phyloP scores from a whole-genome alignment of 1,140 invertebrate genomes.

The Varroa destructor region DNA sequence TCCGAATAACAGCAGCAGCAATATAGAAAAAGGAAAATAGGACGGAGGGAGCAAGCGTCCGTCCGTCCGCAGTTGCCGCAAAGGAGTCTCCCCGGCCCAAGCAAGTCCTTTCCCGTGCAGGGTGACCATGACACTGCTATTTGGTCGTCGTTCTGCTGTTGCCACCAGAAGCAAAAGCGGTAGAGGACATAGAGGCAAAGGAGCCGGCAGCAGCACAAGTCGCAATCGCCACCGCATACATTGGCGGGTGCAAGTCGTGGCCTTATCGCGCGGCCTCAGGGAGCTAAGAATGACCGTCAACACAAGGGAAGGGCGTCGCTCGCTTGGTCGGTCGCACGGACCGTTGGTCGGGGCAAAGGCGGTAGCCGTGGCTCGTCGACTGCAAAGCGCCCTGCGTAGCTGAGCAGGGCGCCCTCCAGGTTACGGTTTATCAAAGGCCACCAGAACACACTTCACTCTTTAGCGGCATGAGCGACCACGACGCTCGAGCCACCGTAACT shows the following conservation, averaged over 20 bases:
- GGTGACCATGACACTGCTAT: too few relatives aligned
- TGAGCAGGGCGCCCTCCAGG: slow-evolving; percentile 7
- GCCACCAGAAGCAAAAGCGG: too few relatives aligned
- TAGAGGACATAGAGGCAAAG: too few relatives aligned
- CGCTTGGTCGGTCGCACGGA: too few relatives aligned
- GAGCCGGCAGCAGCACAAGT: too few relatives aligned
- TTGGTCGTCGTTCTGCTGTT: too few relatives aligned
- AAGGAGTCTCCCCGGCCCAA: too few relatives aligned
- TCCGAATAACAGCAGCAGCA: not conserved
- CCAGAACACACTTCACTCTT: slow-evolving; percentile 28
- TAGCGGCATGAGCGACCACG: not conserved
- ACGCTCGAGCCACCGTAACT: too few relatives aligned
- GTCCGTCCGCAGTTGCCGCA: too few relatives aligned
- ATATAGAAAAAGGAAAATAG: slow-evolving; percentile 23
- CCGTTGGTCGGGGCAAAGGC: too few relatives aligned
- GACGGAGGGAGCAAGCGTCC: not conserved
- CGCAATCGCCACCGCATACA: too few relatives aligned
- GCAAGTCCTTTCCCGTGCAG: too few relatives aligned
- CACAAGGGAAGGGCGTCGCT: not conserved
- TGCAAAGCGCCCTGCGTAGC: not conserved
- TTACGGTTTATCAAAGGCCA: slow-evolving; percentile 29
- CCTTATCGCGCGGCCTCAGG: slow-evolving; percentile 24
- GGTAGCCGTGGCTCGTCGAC: not conserved
- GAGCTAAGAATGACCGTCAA: slow-evolving; percentile 18
- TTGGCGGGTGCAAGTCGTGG: not conserved